These are phyloP conservation scores for Nowickia ferox DNA, from an alignment of 2,888 invertebrate species.

Conservation along the genomic window DNA sequence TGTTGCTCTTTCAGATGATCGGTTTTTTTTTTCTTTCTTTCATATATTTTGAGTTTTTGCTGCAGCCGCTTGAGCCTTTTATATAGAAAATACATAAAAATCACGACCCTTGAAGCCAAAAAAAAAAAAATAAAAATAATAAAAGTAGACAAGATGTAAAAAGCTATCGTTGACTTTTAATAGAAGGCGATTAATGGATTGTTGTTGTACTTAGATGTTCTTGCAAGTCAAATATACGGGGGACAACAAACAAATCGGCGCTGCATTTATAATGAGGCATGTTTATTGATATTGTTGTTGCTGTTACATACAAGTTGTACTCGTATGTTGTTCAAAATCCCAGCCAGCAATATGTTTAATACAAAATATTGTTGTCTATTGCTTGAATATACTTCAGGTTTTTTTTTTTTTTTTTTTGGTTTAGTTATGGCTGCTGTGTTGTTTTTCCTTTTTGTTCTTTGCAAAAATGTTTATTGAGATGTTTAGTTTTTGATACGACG, in stretches of 20 bases:
- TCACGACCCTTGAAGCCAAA: constrained; percentile 71
- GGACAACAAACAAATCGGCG: constrained; percentile 74
- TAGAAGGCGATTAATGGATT: constrained; percentile 66
- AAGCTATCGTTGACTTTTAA: constrained; percentile 60
- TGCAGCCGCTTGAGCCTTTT: constrained; percentile 52
- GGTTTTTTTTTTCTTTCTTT: neutral
- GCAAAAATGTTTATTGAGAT: constrained; percentile 60
- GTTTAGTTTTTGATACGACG: constrained; percentile 63
- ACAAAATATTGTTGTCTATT: constrained; percentile 40
- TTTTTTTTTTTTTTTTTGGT: constrained; percentile 2
- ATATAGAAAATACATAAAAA: constrained; percentile 61
- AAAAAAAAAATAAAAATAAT: constrained; percentile 16
- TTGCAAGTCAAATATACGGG: constrained; percentile 60
- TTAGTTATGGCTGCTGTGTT: neutral
- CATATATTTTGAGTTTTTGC: constrained; percentile 39
- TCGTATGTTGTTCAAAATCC: constrained; percentile 36
- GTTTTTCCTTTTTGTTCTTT: neutral
- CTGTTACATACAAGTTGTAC: constrained; percentile 20
- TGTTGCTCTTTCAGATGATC: constrained; percentile 47
- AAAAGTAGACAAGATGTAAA: constrained; percentile 43
- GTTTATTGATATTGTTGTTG: constrained; percentile 76
- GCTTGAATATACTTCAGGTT: constrained; percentile 38
- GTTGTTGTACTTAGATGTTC: constrained; percentile 25
- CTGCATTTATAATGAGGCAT: constrained; percentile 74
- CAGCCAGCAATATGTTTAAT: constrained; percentile 53